Evolutionary conservation across 2,888 invertebrate species (phyloP), one percentile per base, ranked within the genome.

Genomic region (Pyralis farinalis): DNA sequence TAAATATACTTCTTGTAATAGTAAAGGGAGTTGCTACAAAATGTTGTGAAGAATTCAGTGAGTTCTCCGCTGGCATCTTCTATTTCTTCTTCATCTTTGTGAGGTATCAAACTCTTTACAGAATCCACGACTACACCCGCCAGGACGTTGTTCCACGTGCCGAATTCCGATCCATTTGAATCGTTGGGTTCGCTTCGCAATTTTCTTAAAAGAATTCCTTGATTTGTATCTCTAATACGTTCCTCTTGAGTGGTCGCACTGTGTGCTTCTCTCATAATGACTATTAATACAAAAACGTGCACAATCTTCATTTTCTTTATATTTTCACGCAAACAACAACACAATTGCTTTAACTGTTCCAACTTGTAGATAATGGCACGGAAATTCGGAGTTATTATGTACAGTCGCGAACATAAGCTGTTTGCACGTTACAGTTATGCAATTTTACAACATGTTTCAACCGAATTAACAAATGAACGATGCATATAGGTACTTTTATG

Each of bases 281-380:
- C 7, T 25, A 25, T 25, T 25, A 25, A 8, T 7, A 25, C 25
- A 8, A 25, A 8, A 25, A 25, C n/a, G 25, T 25, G 7, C 7
- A 8, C 8, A 25, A 2, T 4, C 8, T 25, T n/a, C 25, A 25
- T 25, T 25, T 25, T 25, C 8, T 4, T 25, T 25, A 4, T 8
- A 4, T 4, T 61, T 66, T 62, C 61, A 55, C 69, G 58, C 63
- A 58, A 66, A 65, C 65, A 56, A 63, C 55, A 56, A 58, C 55
- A 73, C 73, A 73, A 73, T 71, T 61, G 52, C 58, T 63, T 58
- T 67, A 55, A 77, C 75, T 71, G 70, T 56, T 60, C 76, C 71
- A 75, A 77, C 76, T 71, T 65, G 49, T 49, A 71, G 81, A 85
- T 82, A 80, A 57, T 41, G 49, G 42, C 53, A 64, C 66, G 67